Base-by-base conservation (phyloP, 2,113 vertebrate genomes). In the Catharus minimus region DNA sequence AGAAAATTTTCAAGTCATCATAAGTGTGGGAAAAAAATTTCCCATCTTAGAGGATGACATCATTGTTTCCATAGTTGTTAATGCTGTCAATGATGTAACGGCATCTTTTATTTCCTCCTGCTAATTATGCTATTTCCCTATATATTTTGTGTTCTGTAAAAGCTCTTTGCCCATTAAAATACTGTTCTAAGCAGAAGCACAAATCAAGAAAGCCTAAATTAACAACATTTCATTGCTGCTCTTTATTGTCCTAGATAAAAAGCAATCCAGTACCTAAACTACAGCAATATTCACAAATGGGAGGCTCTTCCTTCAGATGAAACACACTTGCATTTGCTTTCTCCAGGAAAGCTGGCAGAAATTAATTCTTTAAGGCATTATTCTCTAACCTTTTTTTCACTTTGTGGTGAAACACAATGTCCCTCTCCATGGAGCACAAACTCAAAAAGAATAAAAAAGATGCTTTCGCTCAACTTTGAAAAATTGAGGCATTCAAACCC, bases 21-120 rank as follows among this genome's bases (percentile, higher is more conserved):
- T 69, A 71, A 93, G 81, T 38, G 57, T 83, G 44, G 82, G 41
- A 82, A 94, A 77, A 39, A 52, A 36, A 38, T 46, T 77, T 57
- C 30, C 56, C 23, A 41, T 91, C 66, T 56, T 74, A 50, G 46
- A 92, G 66, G 86, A 92, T 85, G 50, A 81, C 69, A 68, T 93
- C 46, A 90, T 90, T 85, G 89, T 86, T 87, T 87, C 91, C 82
- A 57, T 46, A 91, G 58, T 78, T 89, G 47, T 93, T 93, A 97
- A 94, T 78, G 22, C 71, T 49, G 89, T 85, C 61, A 95, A 28
- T 86, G 53, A 89, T 69, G 58, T 82, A 71, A 87, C 36, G 1
- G 1, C 65, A 95, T 71, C 53, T 86, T 86, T 94, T 47, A 86
- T 94, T 88, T 96, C 89, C 91, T 94, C 90, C 78, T 92, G 73